Evolutionary conservation across 2,113 vertebrate species (phyloP).

Genomic region (Catagonus wagneri): DNA sequence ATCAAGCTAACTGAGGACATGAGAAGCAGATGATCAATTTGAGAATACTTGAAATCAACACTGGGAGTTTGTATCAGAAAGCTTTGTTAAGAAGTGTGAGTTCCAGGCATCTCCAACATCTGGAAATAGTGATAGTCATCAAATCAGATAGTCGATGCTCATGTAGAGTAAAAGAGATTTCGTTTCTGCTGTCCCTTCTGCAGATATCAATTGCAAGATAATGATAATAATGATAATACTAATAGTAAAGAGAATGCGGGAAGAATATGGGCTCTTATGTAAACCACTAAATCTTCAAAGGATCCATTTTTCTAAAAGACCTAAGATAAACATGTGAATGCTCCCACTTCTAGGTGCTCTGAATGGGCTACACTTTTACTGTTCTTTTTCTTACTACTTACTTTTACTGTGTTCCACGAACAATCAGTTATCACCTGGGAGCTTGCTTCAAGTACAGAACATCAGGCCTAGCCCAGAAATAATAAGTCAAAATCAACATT

Average conservation of each 20-base stretch:
- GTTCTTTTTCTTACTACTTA: background rate
- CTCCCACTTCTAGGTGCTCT: background rate
- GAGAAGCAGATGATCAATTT: background rate
- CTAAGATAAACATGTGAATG: background rate
- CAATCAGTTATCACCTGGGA: background rate
- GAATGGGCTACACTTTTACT: background rate
- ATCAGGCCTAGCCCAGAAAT: background rate
- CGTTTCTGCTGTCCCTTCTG: background rate
- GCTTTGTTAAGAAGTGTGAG: background rate
- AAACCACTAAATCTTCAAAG: conserved; percentile 1
- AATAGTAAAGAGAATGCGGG: background rate
- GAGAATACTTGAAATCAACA: background rate
- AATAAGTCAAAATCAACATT: background rate
- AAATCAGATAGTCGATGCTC: background rate
- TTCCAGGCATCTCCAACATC: background rate
- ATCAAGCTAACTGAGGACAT: background rate
- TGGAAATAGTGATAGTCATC: background rate
- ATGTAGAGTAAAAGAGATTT: background rate
- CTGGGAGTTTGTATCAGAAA: background rate
- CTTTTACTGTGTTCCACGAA: background rate
- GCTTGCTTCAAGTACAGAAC: background rate
- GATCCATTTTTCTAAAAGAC: background rate
- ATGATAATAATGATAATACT: background rate
- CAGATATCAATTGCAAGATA: background rate
- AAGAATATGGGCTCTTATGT: background rate